A percentile compares a stretch with the other conserved stretches of the same genome.
These are phyloP conservation scores for Drosophila sulfurigaster DNA, from an alignment of 1,140 invertebrate species.

Conservation along the genomic window DNA sequence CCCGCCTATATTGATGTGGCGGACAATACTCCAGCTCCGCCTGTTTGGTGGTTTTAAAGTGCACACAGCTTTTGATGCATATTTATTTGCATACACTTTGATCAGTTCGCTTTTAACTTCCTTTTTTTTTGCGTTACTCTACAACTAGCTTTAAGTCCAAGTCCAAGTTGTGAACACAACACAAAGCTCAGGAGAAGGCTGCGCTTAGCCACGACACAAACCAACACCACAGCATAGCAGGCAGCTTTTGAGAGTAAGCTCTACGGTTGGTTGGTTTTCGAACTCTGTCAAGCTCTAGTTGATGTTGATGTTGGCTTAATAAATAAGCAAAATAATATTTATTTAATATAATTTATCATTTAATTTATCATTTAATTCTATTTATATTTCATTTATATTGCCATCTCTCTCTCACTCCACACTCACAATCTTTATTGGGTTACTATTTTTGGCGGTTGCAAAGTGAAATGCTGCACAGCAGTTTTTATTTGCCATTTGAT, in stretches of 20 bases:
- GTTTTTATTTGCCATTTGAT: constrained; percentile 46
- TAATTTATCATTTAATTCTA: neutral
- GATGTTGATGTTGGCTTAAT: too few relatives aligned
- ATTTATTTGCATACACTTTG: neutral
- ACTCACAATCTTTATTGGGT: neutral
- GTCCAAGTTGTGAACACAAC: constrained; percentile 10
- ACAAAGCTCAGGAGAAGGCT: constrained; percentile 24
- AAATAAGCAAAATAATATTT: too few relatives aligned
- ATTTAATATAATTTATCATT: neutral
- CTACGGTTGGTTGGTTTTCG: neutral
- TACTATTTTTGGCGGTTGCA: constrained; percentile 26
- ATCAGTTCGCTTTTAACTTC: neutral
- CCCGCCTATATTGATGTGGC: constrained; percentile 49
- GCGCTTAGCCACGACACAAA: constrained; percentile 26
- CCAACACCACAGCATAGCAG: constrained; percentile 12
- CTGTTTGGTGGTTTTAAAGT: constrained; percentile 53
- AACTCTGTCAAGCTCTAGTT: neutral
- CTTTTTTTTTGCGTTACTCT: neutral
- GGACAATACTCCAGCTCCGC: constrained; percentile 5
- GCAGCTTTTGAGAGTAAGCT: constrained; percentile 21
- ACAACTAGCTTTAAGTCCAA: constrained; percentile 1
- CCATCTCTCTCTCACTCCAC: neutral
- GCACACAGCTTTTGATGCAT: neutral
- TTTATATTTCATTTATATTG: neutral
- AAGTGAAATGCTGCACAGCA: constrained; percentile 67